Evolutionary conservation across 2,888 invertebrate species (phyloP).

Genomic region (Ctena decussata): DNA sequence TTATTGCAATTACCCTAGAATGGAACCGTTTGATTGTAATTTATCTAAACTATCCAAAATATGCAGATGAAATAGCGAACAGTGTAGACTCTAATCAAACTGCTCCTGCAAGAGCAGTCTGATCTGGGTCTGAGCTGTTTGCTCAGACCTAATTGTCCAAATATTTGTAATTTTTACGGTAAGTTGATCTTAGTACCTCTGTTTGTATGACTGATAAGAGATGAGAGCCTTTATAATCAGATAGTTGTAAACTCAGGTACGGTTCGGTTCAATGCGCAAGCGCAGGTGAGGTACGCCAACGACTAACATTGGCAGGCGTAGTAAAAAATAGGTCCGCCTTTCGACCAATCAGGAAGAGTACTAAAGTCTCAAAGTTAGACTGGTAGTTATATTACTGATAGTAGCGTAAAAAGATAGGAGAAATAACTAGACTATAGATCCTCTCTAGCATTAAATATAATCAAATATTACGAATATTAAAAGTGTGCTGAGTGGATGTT

Average conservation of each 20-base stretch:
- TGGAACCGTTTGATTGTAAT: too few species aligned
- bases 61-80: too few species aligned
- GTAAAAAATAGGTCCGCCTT: conserved; percentile 26
- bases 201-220: neutral
- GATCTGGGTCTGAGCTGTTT: too few species aligned
- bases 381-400: neutral
- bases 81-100: too few species aligned
- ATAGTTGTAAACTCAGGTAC: conserved; percentile 3
- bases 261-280: conserved; percentile 15
- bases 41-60: too few species aligned
- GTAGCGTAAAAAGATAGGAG: neutral
- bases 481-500: neutral
- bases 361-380: conserved; percentile 4
- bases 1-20: too few species aligned
- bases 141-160: too few species aligned
- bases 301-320: conserved; percentile 2
- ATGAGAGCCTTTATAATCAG: neutral
- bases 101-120: too few species aligned
- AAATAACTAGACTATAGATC: neutral
- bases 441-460: neutral
- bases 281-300: conserved; percentile 21
- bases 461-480: neutral
- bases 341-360: conserved; percentile 36
- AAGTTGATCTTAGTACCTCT: neutral
- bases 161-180: too few species aligned